These are phyloP conservation scores for Hyperopisus bebe DNA, from an alignment of 2,113 vertebrate species.

Conservation along the genomic window DNA sequence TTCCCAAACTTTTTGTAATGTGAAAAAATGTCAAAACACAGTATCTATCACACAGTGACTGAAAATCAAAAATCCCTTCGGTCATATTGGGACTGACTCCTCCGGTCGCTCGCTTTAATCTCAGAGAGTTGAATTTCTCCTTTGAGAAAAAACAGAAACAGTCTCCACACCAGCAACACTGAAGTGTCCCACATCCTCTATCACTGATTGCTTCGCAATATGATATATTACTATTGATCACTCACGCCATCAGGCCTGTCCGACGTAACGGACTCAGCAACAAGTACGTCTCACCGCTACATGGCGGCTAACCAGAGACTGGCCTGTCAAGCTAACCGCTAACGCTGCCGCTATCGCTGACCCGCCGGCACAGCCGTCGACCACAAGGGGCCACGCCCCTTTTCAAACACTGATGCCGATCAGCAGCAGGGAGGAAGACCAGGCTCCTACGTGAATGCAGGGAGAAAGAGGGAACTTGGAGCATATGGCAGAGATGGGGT, in stretches of 20 bases:
- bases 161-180: not conserved
- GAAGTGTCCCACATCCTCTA: not conserved
- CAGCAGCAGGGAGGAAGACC: not conserved
- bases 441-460: not conserved
- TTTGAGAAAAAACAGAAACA: not conserved
- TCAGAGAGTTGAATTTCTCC: not conserved
- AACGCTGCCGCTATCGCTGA: not conserved
- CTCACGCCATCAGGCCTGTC: slow-evolving; percentile 1
- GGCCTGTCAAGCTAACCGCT: not conserved
- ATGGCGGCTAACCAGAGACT: not conserved
- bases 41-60: not conserved
- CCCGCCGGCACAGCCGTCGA: not conserved
- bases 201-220: not conserved
- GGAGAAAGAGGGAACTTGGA: not conserved
- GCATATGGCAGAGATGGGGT: not conserved
- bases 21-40: not conserved
- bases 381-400: not conserved
- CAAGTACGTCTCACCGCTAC: not conserved
- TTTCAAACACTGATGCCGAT: not conserved
- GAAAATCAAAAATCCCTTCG: not conserved
- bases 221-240: slow-evolving; percentile 18
- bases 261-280: slow-evolving; percentile 12
- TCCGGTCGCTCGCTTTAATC: not conserved
- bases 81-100: not conserved
- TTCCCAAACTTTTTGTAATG: not conserved